Percentiles rank a stretch among this genome's conserved stretches.
Conservation (phyloP, 2,888 invertebrate genomes). For the Augochlorella aurata region DNA sequence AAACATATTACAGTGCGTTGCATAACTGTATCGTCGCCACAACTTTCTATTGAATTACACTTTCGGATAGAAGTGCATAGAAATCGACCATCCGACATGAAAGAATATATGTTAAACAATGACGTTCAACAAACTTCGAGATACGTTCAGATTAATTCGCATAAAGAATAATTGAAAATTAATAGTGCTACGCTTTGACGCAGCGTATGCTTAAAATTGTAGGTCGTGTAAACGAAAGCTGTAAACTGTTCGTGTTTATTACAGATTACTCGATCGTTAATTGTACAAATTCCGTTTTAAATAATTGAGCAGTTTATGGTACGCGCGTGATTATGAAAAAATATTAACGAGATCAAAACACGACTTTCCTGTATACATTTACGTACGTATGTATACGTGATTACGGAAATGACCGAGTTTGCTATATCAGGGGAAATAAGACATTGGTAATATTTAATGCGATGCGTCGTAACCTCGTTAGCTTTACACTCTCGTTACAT, state of each 20-base stretch:
- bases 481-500: slow-evolving; percentile 1
- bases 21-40: too few species aligned
- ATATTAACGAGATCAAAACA: neutral
- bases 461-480: slow-evolving; percentile 13
- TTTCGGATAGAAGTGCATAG: too few species aligned
- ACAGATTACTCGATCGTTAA: neutral
- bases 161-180: neutral
- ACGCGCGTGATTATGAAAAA: neutral
- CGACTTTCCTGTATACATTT: neutral
- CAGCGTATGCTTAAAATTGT: neutral
- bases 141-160: neutral
- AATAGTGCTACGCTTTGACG: neutral
- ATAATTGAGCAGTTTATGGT: neutral
- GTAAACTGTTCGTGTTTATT: neutral
- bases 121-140: too few species aligned
- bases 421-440: neutral
- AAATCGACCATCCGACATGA: too few species aligned
- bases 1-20: too few species aligned
- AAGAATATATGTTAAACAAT: too few species aligned
- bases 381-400: neutral
- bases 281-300: neutral
- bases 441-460: neutral
- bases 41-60: too few species aligned
- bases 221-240: neutral
- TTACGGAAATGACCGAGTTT: slow-evolving; percentile 15